Base-by-base conservation (phyloP, 2,888 invertebrate genomes). In the Xanthia togata region DNA sequence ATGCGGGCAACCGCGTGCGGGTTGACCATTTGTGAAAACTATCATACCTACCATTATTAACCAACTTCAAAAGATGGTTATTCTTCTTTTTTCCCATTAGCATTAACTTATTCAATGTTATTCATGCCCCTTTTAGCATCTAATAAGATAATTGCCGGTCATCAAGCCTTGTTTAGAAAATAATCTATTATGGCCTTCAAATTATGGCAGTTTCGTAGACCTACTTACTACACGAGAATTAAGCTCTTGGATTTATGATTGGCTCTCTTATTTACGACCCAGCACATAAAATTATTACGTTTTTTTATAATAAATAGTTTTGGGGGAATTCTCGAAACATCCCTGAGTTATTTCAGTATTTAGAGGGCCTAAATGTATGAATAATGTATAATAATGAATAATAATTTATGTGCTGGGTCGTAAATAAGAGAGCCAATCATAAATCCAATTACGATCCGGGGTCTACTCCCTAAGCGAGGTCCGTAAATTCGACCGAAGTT, bases 81-180 rank as follows among this genome's bases (percentile, higher is more conserved):
- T 8, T 50, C 20, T 50, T 50, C 50, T 8, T 50, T 35, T 41
- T 44, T 8, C n/a, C 14, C 12, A 47, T 23, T 47, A 55, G 3
- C 38, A 53, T 69, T 38, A 9, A 31, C 12, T 47, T 41, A 57
- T 44, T 5, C 5, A 20, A 47, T 35, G 41, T 62, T 23, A 31
- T 14, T 26, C 17, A 38, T 67, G 9, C 38, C 53, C 20, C 3
- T 71, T 53, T 62, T 14, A 50, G 38, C 35, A n/a, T 53, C 11
- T 62, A 67, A 62, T 72, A 31, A 50, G 35, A 67, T 74, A 73
- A 79, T 73, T n/a, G 5, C 35, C 35, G 4, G 0, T n/a, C 67
- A 57, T 57, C 11, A 4, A 11, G 53, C 62, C 62, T 47, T 57
- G 53, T 65, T 65, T 47, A 64, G 44, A 71, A 69, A 44, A 64